Base-by-base conservation (phyloP, 2,113 vertebrate genomes). In the Neolamprologus toae region DNA sequence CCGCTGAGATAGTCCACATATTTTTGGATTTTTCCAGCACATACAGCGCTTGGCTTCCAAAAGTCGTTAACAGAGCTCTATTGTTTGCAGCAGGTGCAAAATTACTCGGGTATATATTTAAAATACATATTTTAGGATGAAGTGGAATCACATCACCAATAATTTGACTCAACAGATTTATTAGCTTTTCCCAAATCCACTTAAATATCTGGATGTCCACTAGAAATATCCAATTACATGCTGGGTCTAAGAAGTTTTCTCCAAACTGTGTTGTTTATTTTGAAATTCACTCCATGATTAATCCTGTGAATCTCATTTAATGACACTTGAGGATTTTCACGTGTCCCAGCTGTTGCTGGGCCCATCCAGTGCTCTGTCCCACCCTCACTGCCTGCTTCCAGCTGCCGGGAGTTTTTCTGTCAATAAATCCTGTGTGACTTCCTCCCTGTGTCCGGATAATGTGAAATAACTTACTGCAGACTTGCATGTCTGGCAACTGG, bases 11-110 rank as follows among this genome's bases (percentile, higher is more conserved):
- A 6, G 3, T 53, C 1, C 51, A 53, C 51, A 53, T 54, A 11
- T 19, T 4, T 6, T 4, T 21, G 0, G 51, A 53, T 53, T 53
- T 54, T 54, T 53, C 3, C 19, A 54, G 0, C n/a, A 0, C 21
- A 53, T 1, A 53, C 19, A 53, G 49, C 9, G 19, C 49, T n/a
- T 6, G 49, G 49, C 49, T 51, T 51, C 49, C 49, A 51, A 51
- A 9, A 51, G 17, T 19, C 17, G 17, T 51, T 51, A 51, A 51
- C 49, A 51, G 16, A 51, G 49, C 51, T 54, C 51, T 54, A 3
- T 54, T 54, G 51, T 54, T 54, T 21, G 2, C 3, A 54, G 51
- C n/a, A 54, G 51, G 51, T 54, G 2, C n/a, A 54, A 21, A 54
- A 54, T 54, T 54, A 54, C 1, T 2, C 0, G 1, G 10, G 53